phyloP scores from a whole-genome alignment of 2,888 invertebrate species.

The Sceliomorpha sp. region DNA sequence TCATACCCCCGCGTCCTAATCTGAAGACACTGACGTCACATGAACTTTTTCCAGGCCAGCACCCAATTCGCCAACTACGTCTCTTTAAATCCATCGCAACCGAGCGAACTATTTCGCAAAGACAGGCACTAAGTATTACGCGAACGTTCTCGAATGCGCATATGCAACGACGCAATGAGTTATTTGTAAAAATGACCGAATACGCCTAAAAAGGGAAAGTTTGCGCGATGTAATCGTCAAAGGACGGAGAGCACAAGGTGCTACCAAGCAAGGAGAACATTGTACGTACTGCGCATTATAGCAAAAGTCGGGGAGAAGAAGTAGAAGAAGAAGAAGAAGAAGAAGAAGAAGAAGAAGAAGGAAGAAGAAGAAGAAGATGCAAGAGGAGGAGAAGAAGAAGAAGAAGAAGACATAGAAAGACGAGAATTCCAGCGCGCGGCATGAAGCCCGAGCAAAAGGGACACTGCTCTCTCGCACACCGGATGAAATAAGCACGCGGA shows the following conservation, averaged over 20 bases:
- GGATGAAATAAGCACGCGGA: conserved; percentile 54
- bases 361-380: conserved; percentile 52
- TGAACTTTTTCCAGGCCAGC: conserved; percentile 3
- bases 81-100: too few species aligned
- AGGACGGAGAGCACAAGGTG: conserved; percentile 10
- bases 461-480: conserved; percentile 25
- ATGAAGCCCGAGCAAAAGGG: conserved; percentile 34
- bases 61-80: too few species aligned
- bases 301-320: conserved; percentile 22
- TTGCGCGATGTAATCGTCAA: conserved; percentile 14
- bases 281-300: conserved; percentile 23
- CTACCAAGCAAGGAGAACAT: conserved; percentile 17
- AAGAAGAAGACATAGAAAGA: conserved; percentile 23
- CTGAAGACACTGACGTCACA: conserved; percentile 8
- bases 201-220: conserved; percentile 25
- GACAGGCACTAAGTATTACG: too few species aligned
- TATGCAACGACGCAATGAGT: conserved; percentile 3
- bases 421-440: conserved; percentile 31
- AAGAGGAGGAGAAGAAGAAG: conserved; percentile 13
- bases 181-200: conserved; percentile 11
- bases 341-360: conserved; percentile 5
- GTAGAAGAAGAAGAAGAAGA: background rate
- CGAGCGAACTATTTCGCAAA: too few species aligned
- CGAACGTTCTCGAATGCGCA: background rate
- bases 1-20: too few species aligned